These are phyloP conservation scores for Gavialis gangeticus DNA, from an alignment of 2,113 vertebrate species.

Conservation along the genomic window DNA sequence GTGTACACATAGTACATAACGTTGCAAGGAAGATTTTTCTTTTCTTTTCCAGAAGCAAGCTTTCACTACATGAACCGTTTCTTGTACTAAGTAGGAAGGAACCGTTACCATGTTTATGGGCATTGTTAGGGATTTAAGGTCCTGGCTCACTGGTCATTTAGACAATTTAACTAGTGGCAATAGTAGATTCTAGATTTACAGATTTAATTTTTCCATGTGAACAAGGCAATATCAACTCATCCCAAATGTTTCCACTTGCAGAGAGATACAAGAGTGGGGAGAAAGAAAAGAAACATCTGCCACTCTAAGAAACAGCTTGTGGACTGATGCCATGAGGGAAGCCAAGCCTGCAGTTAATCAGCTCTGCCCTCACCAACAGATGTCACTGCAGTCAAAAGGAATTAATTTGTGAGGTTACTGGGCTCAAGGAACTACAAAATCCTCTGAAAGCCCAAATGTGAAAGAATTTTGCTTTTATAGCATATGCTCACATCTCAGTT, in stretches of 20 bases:
- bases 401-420: conserved; percentile 38
- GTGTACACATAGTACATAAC: neutral
- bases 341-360: neutral
- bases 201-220: neutral
- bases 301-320: neutral
- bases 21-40: neutral
- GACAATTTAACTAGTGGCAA: neutral
- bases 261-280: conserved; percentile 6
- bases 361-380: conserved; percentile 57
- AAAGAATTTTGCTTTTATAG: conserved; percentile 16
- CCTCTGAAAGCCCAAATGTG: conserved; percentile 22
- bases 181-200: neutral
- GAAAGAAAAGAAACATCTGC: conserved; percentile 42
- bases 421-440: neutral
- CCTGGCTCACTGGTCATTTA: neutral
- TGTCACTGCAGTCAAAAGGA: conserved; percentile 62
- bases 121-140: neutral
- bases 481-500: conserved; percentile 52
- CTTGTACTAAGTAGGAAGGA: neutral
- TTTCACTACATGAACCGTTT: neutral
- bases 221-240: neutral
- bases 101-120: neutral
- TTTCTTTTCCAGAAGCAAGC: neutral
- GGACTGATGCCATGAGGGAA: neutral
- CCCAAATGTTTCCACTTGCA: neutral